Evolutionary conservation across 2,113 vertebrate species (phyloP), one percentile per base, ranked within the genome.

Genomic region (Pagrus major): DNA sequence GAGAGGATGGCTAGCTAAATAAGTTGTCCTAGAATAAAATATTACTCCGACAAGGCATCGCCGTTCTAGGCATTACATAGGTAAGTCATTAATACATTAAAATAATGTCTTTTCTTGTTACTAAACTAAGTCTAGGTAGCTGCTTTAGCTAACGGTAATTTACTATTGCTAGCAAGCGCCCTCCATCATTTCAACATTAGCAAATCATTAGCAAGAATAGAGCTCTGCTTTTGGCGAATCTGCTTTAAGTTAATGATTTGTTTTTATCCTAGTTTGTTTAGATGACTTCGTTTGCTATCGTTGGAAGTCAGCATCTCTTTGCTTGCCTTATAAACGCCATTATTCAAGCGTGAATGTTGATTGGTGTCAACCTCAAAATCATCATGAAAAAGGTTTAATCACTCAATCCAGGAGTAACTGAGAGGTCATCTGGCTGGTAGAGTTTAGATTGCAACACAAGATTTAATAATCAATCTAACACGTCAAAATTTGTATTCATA

Each of bases 71-170:
- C 15, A 9, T 1, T 0, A 4, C 4, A 44, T 14, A 6, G 89
- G 90, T 90, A 39, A 79, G 89, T 68, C 14, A 23, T 29, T 31
- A 0, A 47, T 2, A 5, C 5, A 2, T 1, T 31, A 21, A 52
- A 39, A 35, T 42, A 20, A 64, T 1, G 6, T 2, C 2, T 1
- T 51, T 54, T 67, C 5, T 31, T 9, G 2, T 27, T 31, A 54
- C 70, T 67, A 3, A 14, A 73, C 54, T 65, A 15, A 46, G 37
- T 42, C 23, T 9, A 0, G 15, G 4, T 54, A 63, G 71, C 66
- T 59, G 31, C 37, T 66, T 44, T 46, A 80, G 86, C 83, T 83
- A 85, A 81, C 75, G 66, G 60, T 58, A 47, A 41, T 73, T 37
- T 60, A 78, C 16, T 21, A 16, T 39, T 52, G 70, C 46, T 79